A percentile compares a stretch with the other conserved stretches of the same genome.
Evolutionary conservation across 2,797 vertebrate species (phyloP).

Genomic region (Synaphobranchus kaupii): DNA sequence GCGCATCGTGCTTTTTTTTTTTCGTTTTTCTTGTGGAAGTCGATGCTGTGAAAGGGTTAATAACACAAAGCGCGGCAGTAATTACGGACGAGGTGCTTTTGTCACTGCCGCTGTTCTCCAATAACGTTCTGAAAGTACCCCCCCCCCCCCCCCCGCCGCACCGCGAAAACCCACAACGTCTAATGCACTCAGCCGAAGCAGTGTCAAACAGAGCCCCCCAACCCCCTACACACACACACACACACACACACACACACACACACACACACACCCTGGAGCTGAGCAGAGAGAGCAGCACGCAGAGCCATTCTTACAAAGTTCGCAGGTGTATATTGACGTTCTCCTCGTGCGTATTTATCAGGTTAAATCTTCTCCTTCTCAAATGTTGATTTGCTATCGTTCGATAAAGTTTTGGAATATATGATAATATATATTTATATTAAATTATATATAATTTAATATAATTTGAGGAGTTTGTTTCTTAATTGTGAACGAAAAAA

Average conservation of each 20-base stretch:
- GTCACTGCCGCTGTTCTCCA: constrained; percentile 43
- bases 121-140: constrained; percentile 44
- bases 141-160: constrained; percentile 28
- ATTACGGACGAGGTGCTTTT: constrained; percentile 34
- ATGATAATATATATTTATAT: too few relatives aligned
- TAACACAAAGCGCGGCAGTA: constrained; percentile 57
- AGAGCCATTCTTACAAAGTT: not conserved
- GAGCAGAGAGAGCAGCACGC: not conserved
- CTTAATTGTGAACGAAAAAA: not conserved
- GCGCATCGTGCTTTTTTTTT: too few relatives aligned
- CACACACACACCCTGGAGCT: too few relatives aligned
- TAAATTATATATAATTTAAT: too few relatives aligned
- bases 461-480: too few relatives aligned
- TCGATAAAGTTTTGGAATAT: not conserved
- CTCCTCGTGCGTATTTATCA: not conserved
- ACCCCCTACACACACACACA: constrained; percentile 42
- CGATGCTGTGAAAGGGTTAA: too few relatives aligned
- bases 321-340: not conserved
- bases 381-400: not conserved
- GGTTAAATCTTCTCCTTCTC: not conserved
- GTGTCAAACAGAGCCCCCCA: constrained; percentile 35
- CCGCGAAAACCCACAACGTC: constrained; percentile 30
- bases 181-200: constrained; percentile 39
- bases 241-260: too few relatives aligned
- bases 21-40: not conserved